A percentile compares a stretch with the other conserved stretches of the same genome.
phyloP scores from a whole-genome alignment of 1,140 invertebrate genomes.

The Paraescarpia echinospica region DNA sequence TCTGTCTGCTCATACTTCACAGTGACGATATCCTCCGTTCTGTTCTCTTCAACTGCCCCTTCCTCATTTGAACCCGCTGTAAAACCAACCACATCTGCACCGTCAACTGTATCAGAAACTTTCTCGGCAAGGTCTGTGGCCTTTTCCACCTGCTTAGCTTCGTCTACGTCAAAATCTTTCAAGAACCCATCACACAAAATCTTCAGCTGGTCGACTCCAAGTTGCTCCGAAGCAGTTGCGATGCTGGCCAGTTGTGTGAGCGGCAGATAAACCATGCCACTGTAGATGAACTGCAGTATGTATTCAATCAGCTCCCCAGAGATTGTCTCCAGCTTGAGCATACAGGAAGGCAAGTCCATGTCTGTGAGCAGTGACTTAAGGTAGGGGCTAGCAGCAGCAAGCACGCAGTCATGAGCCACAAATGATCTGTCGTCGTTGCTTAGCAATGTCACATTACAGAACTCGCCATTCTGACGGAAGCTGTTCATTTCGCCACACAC shows the following conservation, averaged over 20 bases:
- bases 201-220: neutral
- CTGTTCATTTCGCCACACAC: neutral
- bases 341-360: neutral
- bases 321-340: neutral
- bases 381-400: neutral
- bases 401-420: neutral
- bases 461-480: neutral
- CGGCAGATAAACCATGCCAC: neutral
- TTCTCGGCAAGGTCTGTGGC: neutral
- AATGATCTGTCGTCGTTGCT: neutral
- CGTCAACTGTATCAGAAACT: neutral
- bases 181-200: neutral
- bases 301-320: neutral
- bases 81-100: neutral
- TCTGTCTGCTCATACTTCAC: neutral
- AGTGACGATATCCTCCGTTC: neutral
- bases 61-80: neutral
- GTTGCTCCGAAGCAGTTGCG: neutral
- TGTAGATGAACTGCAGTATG: neutral
- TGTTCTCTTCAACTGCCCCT: neutral
- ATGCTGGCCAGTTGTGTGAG: neutral
- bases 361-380: neutral
- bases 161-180: neutral
- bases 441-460: neutral
- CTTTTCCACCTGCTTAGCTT: neutral